These are phyloP conservation scores for Rhagonycha fulva DNA, from an alignment of 2,888 invertebrate species.

Conservation along the genomic window DNA sequence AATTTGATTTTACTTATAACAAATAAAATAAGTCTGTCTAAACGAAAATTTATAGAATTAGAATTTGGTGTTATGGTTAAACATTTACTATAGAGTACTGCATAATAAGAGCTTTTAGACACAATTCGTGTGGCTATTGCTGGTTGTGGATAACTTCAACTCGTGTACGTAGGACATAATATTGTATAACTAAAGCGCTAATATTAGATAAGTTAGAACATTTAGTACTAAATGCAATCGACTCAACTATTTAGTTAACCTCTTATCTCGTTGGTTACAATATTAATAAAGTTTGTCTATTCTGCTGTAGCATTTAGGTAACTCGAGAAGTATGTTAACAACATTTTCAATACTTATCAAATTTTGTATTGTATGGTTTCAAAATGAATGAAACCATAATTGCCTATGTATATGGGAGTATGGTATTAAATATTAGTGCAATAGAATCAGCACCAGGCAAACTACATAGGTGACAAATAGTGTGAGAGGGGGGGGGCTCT, in stretches of 20 bases:
- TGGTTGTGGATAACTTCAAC: neutral
- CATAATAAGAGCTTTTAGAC: neutral
- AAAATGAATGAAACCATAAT: neutral
- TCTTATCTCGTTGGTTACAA: slow-evolving; percentile 13
- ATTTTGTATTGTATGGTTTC: neutral
- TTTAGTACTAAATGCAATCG: slow-evolving; percentile 26
- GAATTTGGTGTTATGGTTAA: neutral
- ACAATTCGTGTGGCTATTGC: neutral
- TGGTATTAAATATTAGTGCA: too few species aligned
- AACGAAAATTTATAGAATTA: neutral
- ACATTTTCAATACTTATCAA: neutral
- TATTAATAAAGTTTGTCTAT: neutral
- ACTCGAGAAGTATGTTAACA: neutral
- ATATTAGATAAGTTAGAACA: slow-evolving; percentile 18
- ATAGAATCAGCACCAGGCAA: too few species aligned
- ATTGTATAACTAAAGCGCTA: neutral
- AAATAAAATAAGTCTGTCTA: neutral
- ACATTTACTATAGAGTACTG: neutral
- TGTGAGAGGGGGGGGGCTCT: too few species aligned
- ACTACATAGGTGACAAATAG: too few species aligned
- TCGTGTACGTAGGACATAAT: neutral
- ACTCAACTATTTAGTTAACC: slow-evolving; percentile 31
- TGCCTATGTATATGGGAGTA: too few species aligned
- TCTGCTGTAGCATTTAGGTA: neutral
- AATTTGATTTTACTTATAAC: neutral